Base-by-base conservation (phyloP, 2,888 invertebrate genomes). In the Pyralis farinalis region DNA sequence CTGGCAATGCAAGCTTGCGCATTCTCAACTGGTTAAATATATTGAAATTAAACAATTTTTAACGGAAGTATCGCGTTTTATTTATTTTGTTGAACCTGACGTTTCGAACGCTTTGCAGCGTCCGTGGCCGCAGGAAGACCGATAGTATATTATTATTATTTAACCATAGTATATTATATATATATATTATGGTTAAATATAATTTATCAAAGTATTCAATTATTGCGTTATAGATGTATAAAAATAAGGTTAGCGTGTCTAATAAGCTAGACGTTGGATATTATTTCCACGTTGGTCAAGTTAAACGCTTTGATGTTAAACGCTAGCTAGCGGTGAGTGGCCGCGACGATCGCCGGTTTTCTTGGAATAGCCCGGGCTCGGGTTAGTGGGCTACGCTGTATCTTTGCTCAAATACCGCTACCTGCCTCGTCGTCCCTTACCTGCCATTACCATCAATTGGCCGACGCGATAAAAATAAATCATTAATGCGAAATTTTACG, bases 301-400 rank as follows among this genome's bases (percentile, higher is more conserved):
- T 53, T 51, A 51, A 47, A 50, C 49, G 54, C 42, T 50, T 32
- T n/a, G n/a, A n/a, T n/a, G 53, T 53, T 51, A 51, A 47, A 50
- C 49, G 54, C 42, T 50, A 30, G 43, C 21, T 27, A 31, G 9
- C 25, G 28, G 53, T 51, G 47, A 51, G 43, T 47, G 53, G 55
- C 39, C 52, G 49, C 51, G 43, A 47, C 49, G 52, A 29, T n/a
- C n/a, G n/a, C n/a, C 49, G 40, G 38, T 29, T 59, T 78, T 80
- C 78, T 75, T 54, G 62, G 76, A 78, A 77, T 58, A 48, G n/a
- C 25, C 22, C 22, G 12, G 20, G 10, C 33, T 21, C 27, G 27
- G 39, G 33, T 63, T 60, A 71, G 63, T 59, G 63, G 70, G 64
- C 58, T 67, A 61, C 58, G 59, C 58, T 56, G 53, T 47, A 58